phyloP scores from a whole-genome alignment of 2,888 invertebrate species.

The Meganola albula region DNA sequence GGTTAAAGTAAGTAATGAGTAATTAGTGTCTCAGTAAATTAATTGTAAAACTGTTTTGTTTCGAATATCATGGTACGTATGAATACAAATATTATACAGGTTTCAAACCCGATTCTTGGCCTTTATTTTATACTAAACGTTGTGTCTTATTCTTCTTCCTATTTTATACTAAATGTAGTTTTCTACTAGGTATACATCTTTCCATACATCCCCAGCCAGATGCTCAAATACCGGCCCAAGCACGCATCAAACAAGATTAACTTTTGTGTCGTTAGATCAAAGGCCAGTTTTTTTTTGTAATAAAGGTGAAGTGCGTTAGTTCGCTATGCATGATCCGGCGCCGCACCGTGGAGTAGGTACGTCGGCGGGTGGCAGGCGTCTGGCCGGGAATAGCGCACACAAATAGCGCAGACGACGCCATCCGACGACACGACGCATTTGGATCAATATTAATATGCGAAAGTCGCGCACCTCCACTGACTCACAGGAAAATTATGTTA shows the following conservation, averaged over 20 bases:
- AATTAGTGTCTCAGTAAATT: neutral
- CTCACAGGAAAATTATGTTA: constrained; percentile 30
- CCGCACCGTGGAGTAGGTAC: too few species aligned
- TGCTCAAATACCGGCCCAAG: constrained; percentile 14
- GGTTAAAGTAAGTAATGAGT: neutral
- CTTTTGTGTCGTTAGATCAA: constrained; percentile 39
- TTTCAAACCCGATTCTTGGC: constrained; percentile 32
- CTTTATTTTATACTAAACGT: neutral
- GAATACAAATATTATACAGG: constrained; percentile 40
- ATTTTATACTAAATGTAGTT: neutral
- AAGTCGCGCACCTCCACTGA: constrained; percentile 40
- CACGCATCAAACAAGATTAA: constrained; percentile 10
- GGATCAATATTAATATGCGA: constrained; percentile 52
- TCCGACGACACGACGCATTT: constrained; percentile 40
- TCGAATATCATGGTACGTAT: constrained; percentile 25
- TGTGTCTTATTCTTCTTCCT: neutral
- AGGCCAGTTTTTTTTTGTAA: constrained; percentile 39
- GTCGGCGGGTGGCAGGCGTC: too few species aligned
- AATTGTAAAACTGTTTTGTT: neutral
- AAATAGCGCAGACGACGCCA: constrained; percentile 59
- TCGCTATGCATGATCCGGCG: constrained; percentile 38
- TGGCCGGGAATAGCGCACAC: constrained; percentile 43
- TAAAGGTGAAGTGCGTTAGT: constrained; percentile 49
- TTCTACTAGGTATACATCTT: neutral
- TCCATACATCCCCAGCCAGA: constrained; percentile 8